Base-by-base conservation (phyloP, 1,140 invertebrate species). In the Drosophila saltans region DNA sequence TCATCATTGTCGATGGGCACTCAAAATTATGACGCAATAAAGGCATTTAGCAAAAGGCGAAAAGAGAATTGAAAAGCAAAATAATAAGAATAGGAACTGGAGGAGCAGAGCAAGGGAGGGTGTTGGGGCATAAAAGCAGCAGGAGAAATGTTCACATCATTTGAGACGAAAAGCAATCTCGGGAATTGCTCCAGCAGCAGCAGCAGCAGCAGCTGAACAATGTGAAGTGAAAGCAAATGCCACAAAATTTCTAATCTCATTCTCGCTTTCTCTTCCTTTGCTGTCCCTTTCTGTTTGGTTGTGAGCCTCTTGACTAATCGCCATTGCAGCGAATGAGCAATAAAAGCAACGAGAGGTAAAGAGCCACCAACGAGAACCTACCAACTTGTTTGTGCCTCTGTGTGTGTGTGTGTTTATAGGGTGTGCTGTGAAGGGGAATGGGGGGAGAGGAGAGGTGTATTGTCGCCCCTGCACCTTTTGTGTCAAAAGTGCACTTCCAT, bases 401-500 rank as follows among this genome's bases (percentile, higher is more conserved):
- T 7, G 3, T 36, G 33, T n/a, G 41, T 6, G 30, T 43, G n/a
- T 28, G 24, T 21, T 24, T 10, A 10, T 28, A 7, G 33, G 8
- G 48, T 55, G 48, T 26, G 28, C 64, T 64, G 48, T 57, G 60
- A 8, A 3, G 9, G 39, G 10, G 16, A 11, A 43, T n/a, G 10
- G 45, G 40, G 16, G 36, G 1, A 21, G 43, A 8, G 48, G 3
- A 11, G 6, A 55, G 65, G 55, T 39, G 66, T 69, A 81, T 79
- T 85, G 81, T 81, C 78, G 75, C 79, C 75, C 64, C 83, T 89
- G 82, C 83, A 89, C 83, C 84, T 88, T 88, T 88, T 89, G 80
- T 89, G 80, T 88, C 80, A 88, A 86, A 89, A 88, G 84, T 88
- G 84, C 84, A 88, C 83, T 88, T 89, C 69, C 80, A 89, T 88